Percentiles rank a stretch among this genome's conserved stretches.
phyloP scores from a whole-genome alignment of 2,113 vertebrate species.

The Gymnogyps californianus region DNA sequence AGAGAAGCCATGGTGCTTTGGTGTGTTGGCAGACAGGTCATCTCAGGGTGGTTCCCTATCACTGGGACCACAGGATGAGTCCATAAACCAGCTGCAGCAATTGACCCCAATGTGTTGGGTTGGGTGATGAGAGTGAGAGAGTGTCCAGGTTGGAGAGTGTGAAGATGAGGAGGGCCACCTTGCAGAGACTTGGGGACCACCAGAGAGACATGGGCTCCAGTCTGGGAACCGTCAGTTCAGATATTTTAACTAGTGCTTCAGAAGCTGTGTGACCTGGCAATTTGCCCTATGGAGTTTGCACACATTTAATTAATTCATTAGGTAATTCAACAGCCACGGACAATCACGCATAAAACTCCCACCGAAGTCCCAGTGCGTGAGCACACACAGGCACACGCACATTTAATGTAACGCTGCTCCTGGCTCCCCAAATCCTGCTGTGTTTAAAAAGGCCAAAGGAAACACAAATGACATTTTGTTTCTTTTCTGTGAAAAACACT shows the following conservation, averaged over 20 bases:
- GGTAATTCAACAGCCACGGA: not conserved
- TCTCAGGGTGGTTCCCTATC: not conserved
- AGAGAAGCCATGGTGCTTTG: not conserved
- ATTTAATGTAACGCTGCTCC: accelerated
- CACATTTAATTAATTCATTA: not conserved
- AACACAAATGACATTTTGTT: constrained; percentile 34
- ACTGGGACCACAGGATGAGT: not conserved
- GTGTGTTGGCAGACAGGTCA: not conserved
- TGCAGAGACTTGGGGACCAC: not conserved
- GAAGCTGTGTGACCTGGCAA: not conserved
- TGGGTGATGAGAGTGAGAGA: not conserved
- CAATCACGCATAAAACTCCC: not conserved
- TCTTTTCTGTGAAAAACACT: constrained; percentile 27
- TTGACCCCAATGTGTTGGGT: accelerated
- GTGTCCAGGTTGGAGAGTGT: not conserved
- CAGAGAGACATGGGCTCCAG: accelerated
- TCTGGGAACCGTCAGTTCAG: accelerated
- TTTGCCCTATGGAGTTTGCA: not conserved
- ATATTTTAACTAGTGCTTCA: not conserved
- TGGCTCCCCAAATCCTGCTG: not conserved
- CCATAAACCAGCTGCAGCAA: not conserved
- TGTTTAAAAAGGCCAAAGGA: not conserved
- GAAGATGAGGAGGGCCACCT: not conserved
- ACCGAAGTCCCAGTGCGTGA: accelerated
- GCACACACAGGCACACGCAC: not conserved